Percentiles rank a stretch among this genome's conserved stretches.
Conservation (phyloP, 2,797 vertebrate species). For the Sebastes kiyomatsui region DNA sequence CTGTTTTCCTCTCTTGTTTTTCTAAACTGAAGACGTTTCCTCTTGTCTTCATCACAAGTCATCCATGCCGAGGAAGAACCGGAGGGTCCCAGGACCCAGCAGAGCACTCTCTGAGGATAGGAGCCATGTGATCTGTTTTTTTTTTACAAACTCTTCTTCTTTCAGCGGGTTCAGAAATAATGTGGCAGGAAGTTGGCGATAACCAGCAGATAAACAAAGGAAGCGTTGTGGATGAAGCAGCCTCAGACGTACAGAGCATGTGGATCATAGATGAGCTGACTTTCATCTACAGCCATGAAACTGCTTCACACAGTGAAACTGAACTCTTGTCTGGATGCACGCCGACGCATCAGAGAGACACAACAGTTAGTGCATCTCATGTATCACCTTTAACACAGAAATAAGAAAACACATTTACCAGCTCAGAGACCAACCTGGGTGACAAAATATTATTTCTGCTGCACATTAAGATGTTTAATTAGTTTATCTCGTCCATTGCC, state of each 20-base stretch:
- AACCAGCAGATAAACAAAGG: slow-evolving; percentile 34
- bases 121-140: slow-evolving; percentile 27
- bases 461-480: neutral
- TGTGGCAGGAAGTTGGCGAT: slow-evolving; percentile 15
- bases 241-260: too few species aligned
- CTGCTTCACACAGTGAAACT: neutral
- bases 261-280: too few species aligned
- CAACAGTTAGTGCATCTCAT: neutral
- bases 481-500: neutral
- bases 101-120: slow-evolving; percentile 33
- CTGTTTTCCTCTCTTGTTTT: slow-evolving; percentile 73
- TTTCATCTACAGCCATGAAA: neutral
- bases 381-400: neutral
- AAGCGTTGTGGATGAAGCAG: too few species aligned
- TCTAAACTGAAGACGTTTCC: slow-evolving; percentile 26
- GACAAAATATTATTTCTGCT: neutral
- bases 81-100: slow-evolving; percentile 22
- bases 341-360: neutral
- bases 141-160: neutral
- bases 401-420: neutral
- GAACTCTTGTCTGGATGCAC: too few species aligned
- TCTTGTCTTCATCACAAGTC: slow-evolving; percentile 26
- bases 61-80: slow-evolving; percentile 47
- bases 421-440: neutral
- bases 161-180: neutral